Percentiles rank a stretch among this genome's conserved stretches.
Conservation (phyloP, 2,797 vertebrate genomes). For the Tarsius wallacei region DNA sequence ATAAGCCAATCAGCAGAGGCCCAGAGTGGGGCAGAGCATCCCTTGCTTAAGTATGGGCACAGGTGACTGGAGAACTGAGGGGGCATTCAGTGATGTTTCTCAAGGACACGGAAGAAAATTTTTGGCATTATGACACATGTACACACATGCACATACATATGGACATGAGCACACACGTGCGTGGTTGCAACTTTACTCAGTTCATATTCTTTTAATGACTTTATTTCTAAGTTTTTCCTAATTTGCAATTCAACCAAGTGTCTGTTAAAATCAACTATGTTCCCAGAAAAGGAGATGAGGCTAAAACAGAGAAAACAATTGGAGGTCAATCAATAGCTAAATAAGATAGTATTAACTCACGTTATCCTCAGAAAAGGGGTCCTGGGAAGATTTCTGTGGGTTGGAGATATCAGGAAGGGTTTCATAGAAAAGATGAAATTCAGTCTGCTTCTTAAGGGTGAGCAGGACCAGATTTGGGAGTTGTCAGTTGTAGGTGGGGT, state of each 20-base stretch:
- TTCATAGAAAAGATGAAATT: not conserved
- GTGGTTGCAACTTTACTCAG: not conserved
- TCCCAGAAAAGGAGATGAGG: not conserved
- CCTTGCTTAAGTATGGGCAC: not conserved
- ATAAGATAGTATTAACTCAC: not conserved
- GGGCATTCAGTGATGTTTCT: not conserved
- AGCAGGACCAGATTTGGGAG: not conserved
- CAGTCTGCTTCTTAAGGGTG: not conserved
- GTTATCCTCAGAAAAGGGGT: not conserved
- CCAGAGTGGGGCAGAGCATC: fast-evolving
- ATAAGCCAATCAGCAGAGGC: not conserved
- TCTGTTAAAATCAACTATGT: not conserved
- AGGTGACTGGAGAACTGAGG: not conserved
- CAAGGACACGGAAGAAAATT: not conserved
- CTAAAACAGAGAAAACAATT: not conserved
- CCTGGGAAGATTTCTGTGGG: too few relatives aligned
- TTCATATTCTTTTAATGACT: not conserved
- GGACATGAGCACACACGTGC: fast-evolving
- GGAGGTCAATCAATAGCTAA: not conserved
- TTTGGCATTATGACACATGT: not conserved
- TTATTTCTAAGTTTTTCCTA: not conserved
- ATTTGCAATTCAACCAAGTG: not conserved
- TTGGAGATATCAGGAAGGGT: not conserved
- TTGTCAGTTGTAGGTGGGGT: too few relatives aligned
- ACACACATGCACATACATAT: fast-evolving